These are phyloP conservation scores for Calameuta idolon DNA, from an alignment of 2,888 invertebrate genomes.

Conservation along the genomic window DNA sequence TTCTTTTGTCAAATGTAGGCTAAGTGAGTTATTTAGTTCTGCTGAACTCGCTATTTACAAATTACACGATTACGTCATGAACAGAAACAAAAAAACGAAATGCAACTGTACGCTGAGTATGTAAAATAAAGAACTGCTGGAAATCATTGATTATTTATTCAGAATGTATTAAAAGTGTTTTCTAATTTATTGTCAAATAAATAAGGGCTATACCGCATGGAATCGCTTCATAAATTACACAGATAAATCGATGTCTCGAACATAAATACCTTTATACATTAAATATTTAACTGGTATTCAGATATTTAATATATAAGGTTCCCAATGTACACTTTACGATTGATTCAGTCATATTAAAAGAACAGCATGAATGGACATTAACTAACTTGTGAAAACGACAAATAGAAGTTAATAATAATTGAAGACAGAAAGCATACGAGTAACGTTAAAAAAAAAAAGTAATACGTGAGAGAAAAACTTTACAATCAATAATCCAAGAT, in stretches of 20 bases:
- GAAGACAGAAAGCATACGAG: not conserved
- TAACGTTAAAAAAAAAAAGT: not conserved
- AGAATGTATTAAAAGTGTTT: not conserved
- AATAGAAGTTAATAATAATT: not conserved
- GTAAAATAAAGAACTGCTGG: not conserved
- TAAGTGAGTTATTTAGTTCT: not conserved
- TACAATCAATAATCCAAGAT: not conserved
- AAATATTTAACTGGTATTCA: not conserved
- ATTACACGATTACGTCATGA: not conserved
- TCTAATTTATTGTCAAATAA: not conserved
- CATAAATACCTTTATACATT: not conserved
- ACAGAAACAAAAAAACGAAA: not conserved
- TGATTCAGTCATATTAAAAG: not conserved
- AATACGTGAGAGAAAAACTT: not conserved
- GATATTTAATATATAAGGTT: constrained; percentile 6
- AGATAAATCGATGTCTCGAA: not conserved
- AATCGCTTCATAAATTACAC: not conserved
- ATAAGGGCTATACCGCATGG: not conserved
- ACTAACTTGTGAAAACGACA: not conserved
- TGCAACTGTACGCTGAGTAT: not conserved
- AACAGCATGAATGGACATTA: not conserved
- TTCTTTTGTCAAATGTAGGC: not conserved
- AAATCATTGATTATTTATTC: not conserved
- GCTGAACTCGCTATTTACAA: not conserved
- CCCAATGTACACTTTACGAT: constrained; percentile 9